Conservation (phyloP, 2,797 vertebrate genomes). For the Dipus sagitta region DNA sequence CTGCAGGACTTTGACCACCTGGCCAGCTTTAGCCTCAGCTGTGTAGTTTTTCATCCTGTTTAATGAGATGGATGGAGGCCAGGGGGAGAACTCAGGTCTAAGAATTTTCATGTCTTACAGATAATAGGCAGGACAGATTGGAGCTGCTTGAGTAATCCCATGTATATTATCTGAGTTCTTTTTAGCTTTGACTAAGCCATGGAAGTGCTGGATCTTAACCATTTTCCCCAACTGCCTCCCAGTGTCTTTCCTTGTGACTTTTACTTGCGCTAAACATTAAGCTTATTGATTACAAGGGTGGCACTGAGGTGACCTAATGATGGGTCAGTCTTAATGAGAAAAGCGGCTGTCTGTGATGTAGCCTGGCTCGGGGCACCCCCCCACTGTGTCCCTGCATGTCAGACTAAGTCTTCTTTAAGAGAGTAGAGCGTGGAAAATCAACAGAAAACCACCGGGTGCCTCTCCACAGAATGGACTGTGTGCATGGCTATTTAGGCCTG, state of each 20-base stretch:
- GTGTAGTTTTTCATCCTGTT: slow-evolving; percentile 75
- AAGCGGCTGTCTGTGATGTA: slow-evolving; percentile 89
- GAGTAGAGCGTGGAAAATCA: slow-evolving; percentile 94
- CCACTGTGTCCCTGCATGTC: slow-evolving; percentile 92
- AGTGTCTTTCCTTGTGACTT: slow-evolving; percentile 82
- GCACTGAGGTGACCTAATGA: slow-evolving; percentile 94
- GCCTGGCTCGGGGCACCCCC: slow-evolving; percentile 86
- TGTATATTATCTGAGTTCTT: slow-evolving; percentile 56
- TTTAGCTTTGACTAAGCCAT: slow-evolving; percentile 40
- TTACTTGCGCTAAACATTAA: slow-evolving; percentile 85
- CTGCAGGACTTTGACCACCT: neutral
- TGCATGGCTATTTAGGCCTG: slow-evolving; percentile 95
- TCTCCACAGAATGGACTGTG: slow-evolving; percentile 90
- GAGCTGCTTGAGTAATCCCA: slow-evolving; percentile 63
- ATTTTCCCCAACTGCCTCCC: slow-evolving; percentile 57
- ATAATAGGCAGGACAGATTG: slow-evolving; percentile 69
- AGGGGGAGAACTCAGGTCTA: slow-evolving; percentile 35
- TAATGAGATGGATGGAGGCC: slow-evolving; percentile 63
- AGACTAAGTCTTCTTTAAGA: slow-evolving; percentile 90
- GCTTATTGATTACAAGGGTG: slow-evolving; percentile 94
- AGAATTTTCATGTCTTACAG: slow-evolving; percentile 61
- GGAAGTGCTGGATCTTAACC: slow-evolving; percentile 63
- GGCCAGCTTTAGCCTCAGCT: slow-evolving; percentile 35
- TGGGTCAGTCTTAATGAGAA: slow-evolving; percentile 96
- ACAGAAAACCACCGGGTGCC: slow-evolving; percentile 88